phyloP scores from a whole-genome alignment of 2,113 vertebrate species.

The Climacteris rufus region DNA sequence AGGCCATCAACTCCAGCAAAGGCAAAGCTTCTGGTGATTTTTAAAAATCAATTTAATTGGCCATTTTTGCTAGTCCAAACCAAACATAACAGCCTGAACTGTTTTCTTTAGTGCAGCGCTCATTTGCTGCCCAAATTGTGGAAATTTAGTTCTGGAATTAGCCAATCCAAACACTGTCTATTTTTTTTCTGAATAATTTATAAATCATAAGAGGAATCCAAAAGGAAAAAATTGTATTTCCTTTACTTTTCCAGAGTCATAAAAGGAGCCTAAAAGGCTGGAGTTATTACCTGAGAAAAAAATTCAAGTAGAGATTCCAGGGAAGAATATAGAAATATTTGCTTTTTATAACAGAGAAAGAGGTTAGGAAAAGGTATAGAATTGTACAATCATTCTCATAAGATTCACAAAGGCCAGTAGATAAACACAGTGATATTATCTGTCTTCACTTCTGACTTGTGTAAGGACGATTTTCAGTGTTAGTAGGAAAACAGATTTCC shows the following conservation, averaged over 20 bases:
- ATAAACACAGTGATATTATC: background rate
- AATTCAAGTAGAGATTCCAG: background rate
- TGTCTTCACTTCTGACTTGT: background rate
- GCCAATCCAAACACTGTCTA: background rate
- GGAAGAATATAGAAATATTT: background rate
- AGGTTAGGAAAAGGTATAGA: background rate
- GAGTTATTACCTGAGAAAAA: background rate
- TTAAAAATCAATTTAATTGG: background rate
- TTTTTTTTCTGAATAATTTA: background rate
- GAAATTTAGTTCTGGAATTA: background rate
- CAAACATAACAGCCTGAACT: background rate
- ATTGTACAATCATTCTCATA: background rate
- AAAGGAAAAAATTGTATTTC: background rate
- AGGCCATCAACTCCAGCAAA: background rate
- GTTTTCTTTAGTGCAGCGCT: background rate
- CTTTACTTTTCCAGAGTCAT: background rate
- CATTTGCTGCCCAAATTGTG: background rate
- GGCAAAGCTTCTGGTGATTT: background rate
- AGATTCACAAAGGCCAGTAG: background rate
- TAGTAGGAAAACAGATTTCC: background rate
- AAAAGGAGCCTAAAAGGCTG: background rate
- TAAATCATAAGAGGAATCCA: background rate
- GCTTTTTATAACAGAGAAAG: background rate
- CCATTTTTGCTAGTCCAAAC: background rate
- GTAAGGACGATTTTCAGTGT: background rate